These are phyloP conservation scores for Alexandromys fortis DNA, from an alignment of 2,113 vertebrate species.

Conservation along the genomic window DNA sequence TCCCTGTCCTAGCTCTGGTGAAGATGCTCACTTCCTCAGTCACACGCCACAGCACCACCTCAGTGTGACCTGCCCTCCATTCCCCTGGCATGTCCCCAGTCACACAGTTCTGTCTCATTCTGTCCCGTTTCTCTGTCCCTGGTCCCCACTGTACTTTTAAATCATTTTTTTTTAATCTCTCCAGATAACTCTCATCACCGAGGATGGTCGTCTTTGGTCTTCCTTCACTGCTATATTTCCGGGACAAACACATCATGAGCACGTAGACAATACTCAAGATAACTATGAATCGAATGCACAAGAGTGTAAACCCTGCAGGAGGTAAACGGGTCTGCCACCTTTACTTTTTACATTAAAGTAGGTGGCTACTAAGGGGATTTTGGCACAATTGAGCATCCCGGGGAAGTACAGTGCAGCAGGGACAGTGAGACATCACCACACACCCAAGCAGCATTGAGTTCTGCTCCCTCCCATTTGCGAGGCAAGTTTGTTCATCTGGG, in stretches of 20 bases:
- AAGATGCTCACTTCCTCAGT: neutral
- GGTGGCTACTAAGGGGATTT: neutral
- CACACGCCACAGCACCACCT: neutral
- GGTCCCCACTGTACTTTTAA: neutral
- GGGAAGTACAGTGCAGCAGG: accelerated
- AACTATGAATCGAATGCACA: neutral
- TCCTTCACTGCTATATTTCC: neutral
- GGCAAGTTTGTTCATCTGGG: neutral
- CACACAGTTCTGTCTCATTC: neutral
- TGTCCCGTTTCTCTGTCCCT: neutral
- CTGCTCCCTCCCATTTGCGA: neutral
- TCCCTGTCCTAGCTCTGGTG: neutral
- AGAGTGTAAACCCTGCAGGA: neutral
- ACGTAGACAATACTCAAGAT: neutral
- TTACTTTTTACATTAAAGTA: neutral
- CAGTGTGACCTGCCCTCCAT: accelerated
- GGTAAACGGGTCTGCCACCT: neutral
- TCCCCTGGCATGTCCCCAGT: neutral
- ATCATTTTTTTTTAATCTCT: neutral
- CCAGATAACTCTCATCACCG: neutral
- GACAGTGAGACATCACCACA: neutral
- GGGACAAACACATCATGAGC: neutral
- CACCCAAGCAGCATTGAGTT: neutral
- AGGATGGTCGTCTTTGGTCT: neutral
- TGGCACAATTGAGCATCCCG: neutral